phyloP scores from a whole-genome alignment of 2,113 vertebrate genomes.

The Egretta garzetta region DNA sequence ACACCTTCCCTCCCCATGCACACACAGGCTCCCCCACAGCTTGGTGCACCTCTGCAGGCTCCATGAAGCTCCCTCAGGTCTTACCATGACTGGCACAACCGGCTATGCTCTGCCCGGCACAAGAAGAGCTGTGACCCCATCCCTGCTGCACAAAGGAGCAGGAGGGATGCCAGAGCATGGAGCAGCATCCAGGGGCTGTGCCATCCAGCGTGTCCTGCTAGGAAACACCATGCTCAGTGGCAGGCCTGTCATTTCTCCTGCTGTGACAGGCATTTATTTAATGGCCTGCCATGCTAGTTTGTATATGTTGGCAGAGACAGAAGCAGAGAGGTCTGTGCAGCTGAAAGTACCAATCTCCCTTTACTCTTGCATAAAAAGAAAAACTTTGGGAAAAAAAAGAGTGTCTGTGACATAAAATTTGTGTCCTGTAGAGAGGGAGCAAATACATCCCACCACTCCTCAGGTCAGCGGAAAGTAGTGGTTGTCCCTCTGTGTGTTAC shows the following conservation, averaged over 20 bases:
- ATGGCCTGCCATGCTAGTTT: neutral
- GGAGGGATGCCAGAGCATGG: neutral
- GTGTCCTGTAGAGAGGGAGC: neutral
- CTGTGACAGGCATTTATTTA: neutral
- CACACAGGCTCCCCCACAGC: neutral
- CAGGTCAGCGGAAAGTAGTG: neutral
- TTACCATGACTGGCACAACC: neutral
- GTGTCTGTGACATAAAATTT: neutral
- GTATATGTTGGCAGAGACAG: neutral
- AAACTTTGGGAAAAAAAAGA: accelerated
- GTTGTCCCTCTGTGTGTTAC: neutral
- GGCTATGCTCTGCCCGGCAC: neutral
- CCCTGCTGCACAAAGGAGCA: neutral
- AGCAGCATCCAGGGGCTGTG: neutral
- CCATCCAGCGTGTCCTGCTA: neutral
- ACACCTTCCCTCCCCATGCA: neutral
- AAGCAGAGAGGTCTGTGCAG: neutral
- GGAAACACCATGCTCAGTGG: neutral
- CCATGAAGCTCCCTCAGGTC: neutral
- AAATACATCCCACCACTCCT: neutral
- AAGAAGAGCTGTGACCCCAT: neutral
- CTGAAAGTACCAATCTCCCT: neutral
- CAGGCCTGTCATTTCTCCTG: neutral
- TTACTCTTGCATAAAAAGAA: neutral
- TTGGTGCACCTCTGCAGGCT: neutral